Conservation (phyloP, 2,888 invertebrate genomes). For the Ypsolopha scabrella region DNA sequence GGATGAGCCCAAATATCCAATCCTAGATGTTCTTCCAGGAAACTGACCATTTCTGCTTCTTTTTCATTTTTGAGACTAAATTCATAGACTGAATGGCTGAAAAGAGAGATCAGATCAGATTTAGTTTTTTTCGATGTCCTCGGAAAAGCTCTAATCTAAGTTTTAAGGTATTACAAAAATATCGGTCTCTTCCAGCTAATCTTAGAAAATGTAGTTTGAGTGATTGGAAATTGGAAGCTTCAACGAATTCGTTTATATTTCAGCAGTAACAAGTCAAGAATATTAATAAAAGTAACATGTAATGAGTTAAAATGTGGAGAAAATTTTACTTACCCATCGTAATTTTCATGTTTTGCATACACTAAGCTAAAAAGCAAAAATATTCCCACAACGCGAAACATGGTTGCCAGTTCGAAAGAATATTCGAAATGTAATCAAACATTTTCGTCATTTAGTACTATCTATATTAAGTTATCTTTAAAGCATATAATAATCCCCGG, state of each 20-base stretch:
- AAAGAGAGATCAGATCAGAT: slow-evolving; percentile 13
- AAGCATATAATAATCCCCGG: no score
- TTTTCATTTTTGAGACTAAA: slow-evolving; percentile 23
- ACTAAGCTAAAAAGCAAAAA: slow-evolving; percentile 20
- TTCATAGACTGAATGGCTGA: slow-evolving; percentile 33
- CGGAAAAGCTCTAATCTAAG: background rate
- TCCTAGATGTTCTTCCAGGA: slow-evolving; percentile 20
- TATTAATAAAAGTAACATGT: background rate
- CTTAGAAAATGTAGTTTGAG: background rate
- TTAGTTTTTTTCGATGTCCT: background rate
- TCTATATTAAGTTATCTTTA: no score
- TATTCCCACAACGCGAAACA: slow-evolving; percentile 19
- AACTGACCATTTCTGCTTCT: slow-evolving; percentile 24
- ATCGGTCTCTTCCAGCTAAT: no score
- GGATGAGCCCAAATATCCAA: slow-evolving; percentile 36
- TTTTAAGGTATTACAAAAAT: no score
- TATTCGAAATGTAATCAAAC: background rate
- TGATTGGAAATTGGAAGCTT: background rate
- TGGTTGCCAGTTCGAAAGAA: slow-evolving; percentile 5
- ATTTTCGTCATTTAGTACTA: background rate
- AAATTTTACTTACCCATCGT: slow-evolving; percentile 34
- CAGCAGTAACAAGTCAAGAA: background rate
- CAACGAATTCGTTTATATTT: background rate
- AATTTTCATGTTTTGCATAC: slow-evolving; percentile 38
- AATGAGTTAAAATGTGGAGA: background rate